Conservation (phyloP, 2,888 invertebrate species). For the Seira sanloemensis region DNA sequence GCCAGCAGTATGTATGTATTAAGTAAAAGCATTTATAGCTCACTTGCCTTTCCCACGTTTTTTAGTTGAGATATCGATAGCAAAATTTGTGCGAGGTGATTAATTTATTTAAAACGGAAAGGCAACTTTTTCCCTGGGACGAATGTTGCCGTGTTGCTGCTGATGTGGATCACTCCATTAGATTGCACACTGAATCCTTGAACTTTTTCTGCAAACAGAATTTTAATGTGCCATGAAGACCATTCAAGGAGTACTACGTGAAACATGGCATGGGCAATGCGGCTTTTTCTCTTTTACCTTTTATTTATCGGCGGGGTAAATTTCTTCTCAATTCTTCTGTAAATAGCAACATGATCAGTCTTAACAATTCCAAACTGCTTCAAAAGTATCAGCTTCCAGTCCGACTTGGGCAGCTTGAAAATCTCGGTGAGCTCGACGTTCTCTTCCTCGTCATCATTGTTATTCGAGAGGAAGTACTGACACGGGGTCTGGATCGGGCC, state of each 20-base stretch:
- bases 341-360: constrained; percentile 71
- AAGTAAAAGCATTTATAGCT: not conserved
- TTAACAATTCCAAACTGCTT: constrained; percentile 68
- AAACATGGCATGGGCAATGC: not conserved
- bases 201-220: constrained; percentile 50
- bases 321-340: constrained; percentile 64
- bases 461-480: constrained; percentile 49
- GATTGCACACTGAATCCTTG: constrained; percentile 56
- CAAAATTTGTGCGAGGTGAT: not conserved
- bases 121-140: not conserved
- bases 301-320: constrained; percentile 52
- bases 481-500: constrained; percentile 79
- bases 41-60: not conserved
- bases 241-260: not conserved
- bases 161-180: not conserved
- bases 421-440: constrained; percentile 67
- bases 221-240: not conserved
- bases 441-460: constrained; percentile 35
- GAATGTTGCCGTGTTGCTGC: too few species aligned
- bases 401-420: constrained; percentile 62
- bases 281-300: constrained; percentile 34
- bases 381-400: constrained; percentile 69
- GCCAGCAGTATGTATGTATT: not conserved
- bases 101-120: not conserved
- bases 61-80: not conserved